Conservation (phyloP, 2,888 invertebrate species). For the Hyles lineata region DNA sequence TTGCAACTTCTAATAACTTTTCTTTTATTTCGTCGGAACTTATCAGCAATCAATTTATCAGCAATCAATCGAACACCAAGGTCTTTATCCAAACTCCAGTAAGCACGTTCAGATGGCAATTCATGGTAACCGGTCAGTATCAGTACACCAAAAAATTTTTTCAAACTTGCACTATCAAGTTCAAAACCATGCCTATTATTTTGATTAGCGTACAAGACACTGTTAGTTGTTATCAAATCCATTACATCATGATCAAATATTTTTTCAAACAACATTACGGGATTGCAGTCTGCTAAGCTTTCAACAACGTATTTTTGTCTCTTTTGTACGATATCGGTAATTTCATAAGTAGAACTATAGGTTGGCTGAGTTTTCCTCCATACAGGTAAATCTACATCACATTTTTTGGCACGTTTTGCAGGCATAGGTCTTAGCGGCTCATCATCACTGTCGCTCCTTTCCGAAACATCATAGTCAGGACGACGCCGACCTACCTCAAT, state of each 20-base stretch:
- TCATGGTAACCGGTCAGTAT: slow-evolving; percentile 51
- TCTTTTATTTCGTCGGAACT: too few species aligned
- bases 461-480: slow-evolving; percentile 34
- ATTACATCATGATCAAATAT: slow-evolving; percentile 38
- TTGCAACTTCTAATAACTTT: too few species aligned
- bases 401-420: slow-evolving; percentile 37
- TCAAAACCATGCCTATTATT: slow-evolving; percentile 39
- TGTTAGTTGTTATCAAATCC: slow-evolving; percentile 39
- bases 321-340: slow-evolving; percentile 39
- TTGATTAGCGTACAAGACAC: slow-evolving; percentile 39
- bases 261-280: slow-evolving; percentile 39
- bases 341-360: slow-evolving; percentile 39
- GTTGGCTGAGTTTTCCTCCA: slow-evolving; percentile 39
- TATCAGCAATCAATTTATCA: too few species aligned
- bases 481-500: slow-evolving; percentile 38
- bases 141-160: slow-evolving; percentile 38
- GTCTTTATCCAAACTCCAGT: slow-evolving; percentile 53
- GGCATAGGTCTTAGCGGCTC: slow-evolving; percentile 38
- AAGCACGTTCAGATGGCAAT: slow-evolving; percentile 48
- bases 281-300: slow-evolving; percentile 40
- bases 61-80: slow-evolving; percentile 43
- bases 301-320: slow-evolving; percentile 39
- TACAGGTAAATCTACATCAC: slow-evolving; percentile 38
- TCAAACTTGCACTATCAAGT: slow-evolving; percentile 36
- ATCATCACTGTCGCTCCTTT: slow-evolving; percentile 38